phyloP scores from a whole-genome alignment of 2,888 invertebrate genomes.

The Pyrochroa serraticornis region DNA sequence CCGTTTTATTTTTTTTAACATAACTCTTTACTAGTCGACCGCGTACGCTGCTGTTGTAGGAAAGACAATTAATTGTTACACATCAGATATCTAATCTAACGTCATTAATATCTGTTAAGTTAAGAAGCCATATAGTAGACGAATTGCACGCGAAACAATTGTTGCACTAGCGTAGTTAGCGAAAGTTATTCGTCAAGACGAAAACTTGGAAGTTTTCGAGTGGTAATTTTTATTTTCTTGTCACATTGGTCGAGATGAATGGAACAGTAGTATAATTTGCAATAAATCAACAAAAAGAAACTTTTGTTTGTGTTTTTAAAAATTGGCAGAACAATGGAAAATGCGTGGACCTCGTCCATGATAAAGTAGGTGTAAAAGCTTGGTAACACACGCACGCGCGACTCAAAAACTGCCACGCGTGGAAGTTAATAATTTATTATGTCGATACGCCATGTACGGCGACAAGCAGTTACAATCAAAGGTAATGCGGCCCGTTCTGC shows the following conservation, averaged over 20 bases:
- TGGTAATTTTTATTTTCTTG: neutral
- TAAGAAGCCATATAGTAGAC: neutral
- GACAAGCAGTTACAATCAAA: slow-evolving; percentile 43
- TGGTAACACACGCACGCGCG: slow-evolving; percentile 39
- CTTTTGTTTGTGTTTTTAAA: neutral
- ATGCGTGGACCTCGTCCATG: slow-evolving; percentile 18
- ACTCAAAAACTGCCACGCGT: slow-evolving; percentile 45
- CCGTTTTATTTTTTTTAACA: slow-evolving; percentile 35
- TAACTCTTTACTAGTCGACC: slow-evolving; percentile 35
- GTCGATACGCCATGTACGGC: slow-evolving; percentile 44
- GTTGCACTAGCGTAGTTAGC: no score
- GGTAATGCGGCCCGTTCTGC: slow-evolving; percentile 38
- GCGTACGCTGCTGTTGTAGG: slow-evolving; percentile 35
- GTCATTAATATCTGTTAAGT: slow-evolving; percentile 44
- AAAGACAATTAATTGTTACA: slow-evolving; percentile 47
- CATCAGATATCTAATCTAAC: slow-evolving; percentile 48
- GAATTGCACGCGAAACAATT: neutral
- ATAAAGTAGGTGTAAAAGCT: slow-evolving; percentile 37
- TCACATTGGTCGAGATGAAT: neutral
- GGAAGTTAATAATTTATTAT: slow-evolving; percentile 47
- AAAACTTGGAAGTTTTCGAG: no score
- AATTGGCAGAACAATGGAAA: slow-evolving; percentile 3
- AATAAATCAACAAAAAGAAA: neutral
- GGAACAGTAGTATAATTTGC: neutral
- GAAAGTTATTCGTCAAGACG: no score